Conservation (phyloP, 1,140 invertebrate species). For the Dinoponera quadriceps region DNA sequence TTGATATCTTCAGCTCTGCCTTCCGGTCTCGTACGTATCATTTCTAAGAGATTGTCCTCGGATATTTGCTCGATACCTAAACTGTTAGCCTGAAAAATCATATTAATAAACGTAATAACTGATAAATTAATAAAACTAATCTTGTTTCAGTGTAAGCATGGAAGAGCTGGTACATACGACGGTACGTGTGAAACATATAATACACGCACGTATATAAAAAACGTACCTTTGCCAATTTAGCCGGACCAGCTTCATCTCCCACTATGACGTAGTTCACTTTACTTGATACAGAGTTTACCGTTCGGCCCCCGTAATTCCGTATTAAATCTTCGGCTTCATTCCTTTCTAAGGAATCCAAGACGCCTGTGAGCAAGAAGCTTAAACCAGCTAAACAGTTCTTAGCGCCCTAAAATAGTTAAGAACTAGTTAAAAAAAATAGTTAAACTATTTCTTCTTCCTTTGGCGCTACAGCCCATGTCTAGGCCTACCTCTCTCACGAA, state of each 20-base stretch:
- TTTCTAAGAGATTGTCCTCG: conserved; percentile 94
- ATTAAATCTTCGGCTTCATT: conserved; percentile 92
- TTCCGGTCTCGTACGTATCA: conserved; percentile 89
- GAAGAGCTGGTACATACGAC: not conserved
- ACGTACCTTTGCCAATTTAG: conserved; percentile 91
- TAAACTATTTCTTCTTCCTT: no score
- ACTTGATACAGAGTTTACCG: conserved; percentile 90
- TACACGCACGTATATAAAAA: conserved; percentile 67
- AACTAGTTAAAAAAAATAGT: conserved; percentile 6
- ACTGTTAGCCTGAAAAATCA: conserved; percentile 86
- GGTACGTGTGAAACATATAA: no score
- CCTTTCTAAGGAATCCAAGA: conserved; percentile 94
- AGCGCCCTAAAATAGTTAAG: conserved; percentile 87
- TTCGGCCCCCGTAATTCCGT: conserved; percentile 92
- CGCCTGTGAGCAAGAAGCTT: conserved; percentile 94
- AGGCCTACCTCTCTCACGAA: no score
- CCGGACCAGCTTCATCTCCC: conserved; percentile 93
- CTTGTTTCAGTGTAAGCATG: conserved; percentile 10
- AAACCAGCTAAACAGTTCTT: conserved; percentile 91
- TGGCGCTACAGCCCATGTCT: no score
- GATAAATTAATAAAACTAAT: not conserved
- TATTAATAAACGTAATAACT: no score
- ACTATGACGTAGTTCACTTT: conserved; percentile 93
- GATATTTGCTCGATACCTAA: conserved; percentile 90
- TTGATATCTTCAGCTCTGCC: conserved; percentile 68